A percentile compares a stretch with the other conserved stretches of the same genome.
phyloP scores from a whole-genome alignment of 64 coral and sea anemone genomes.

The Montipora capricornis region DNA sequence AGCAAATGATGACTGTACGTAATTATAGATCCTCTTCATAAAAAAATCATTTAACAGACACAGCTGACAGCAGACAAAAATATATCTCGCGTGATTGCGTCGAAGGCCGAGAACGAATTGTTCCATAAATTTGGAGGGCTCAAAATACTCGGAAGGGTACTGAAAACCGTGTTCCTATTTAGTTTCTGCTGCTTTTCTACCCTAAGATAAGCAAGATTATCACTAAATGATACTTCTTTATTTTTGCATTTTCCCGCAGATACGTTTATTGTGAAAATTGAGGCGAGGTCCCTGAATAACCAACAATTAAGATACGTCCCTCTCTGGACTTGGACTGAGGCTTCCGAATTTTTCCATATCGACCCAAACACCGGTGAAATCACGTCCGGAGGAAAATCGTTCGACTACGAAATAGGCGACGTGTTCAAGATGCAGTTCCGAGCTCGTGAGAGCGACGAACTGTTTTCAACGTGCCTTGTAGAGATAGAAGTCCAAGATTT shows the following conservation, averaged over 20 bases:
- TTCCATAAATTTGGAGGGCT: no score
- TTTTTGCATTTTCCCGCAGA: background rate
- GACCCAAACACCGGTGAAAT: conserved; percentile 39
- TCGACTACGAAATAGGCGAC: conserved; percentile 65
- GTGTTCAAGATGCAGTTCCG: conserved; percentile 64
- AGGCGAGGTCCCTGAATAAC: conserved; percentile 15
- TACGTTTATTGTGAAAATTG: background rate
- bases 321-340: background rate
- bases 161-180: no score
- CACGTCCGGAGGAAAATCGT: conserved; percentile 29
- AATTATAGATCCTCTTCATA: no score
- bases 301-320: background rate
- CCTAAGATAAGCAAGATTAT: background rate
- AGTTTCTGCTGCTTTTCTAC: no score
- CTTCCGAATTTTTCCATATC: conserved; percentile 18
- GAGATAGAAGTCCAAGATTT: conserved; percentile 68
- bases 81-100: no score
- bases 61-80: no score
- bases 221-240: background rate
- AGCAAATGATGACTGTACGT: no score
- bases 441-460: conserved; percentile 35
- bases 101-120: no score
- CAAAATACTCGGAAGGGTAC: no score
- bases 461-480: conserved; percentile 68
- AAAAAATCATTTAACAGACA: no score